A percentile compares a stretch with the other conserved stretches of the same genome.
Evolutionary conservation across 1,140 invertebrate genomes (phyloP).

Genomic region (Hyles euphorbiae): DNA sequence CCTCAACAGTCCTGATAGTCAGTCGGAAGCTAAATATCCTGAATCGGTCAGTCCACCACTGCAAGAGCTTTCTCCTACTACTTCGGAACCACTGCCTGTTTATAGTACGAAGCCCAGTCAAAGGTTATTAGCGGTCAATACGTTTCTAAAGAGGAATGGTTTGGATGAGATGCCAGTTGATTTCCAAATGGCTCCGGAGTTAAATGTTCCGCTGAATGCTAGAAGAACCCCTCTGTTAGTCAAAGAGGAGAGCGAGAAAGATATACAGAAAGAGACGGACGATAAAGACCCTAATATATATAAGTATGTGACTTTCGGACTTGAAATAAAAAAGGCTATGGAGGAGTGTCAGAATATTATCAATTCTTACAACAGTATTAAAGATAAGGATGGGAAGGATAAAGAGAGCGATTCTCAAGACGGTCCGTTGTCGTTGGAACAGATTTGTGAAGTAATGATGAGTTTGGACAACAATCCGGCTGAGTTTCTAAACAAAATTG

Average conservation of each 20-base stretch:
- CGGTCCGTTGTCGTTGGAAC: slow-evolving; percentile 49
- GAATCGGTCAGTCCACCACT: slow-evolving; percentile 60
- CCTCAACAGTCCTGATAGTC: slow-evolving; percentile 35
- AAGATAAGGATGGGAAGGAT: slow-evolving; percentile 30
- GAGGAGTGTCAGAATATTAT: slow-evolving; percentile 68
- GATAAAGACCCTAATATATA: slow-evolving; percentile 42
- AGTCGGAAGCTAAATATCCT: slow-evolving; percentile 36
- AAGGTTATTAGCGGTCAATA: slow-evolving; percentile 46
- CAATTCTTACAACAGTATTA: slow-evolving; percentile 53
- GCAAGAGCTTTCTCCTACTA: slow-evolving; percentile 62
- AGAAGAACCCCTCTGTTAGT: slow-evolving; percentile 24
- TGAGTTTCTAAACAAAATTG: slow-evolving; percentile 54
- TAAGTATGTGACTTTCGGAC: slow-evolving; percentile 57
- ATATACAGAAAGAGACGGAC: slow-evolving; percentile 15
- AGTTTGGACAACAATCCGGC: slow-evolving; percentile 56
- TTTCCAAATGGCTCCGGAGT: slow-evolving; percentile 32
- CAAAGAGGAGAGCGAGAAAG: slow-evolving; percentile 27
- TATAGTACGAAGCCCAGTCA: slow-evolving; percentile 50
- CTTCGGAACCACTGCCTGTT: slow-evolving; percentile 46
- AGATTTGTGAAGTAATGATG: slow-evolving; percentile 64
- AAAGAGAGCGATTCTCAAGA: slow-evolving; percentile 31
- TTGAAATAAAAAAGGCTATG: slow-evolving; percentile 68
- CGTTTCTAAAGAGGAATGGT: slow-evolving; percentile 40
- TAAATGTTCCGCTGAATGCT: slow-evolving; percentile 38
- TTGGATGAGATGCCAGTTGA: slow-evolving; percentile 27